phyloP scores from a whole-genome alignment of 2,888 invertebrate genomes.

The Branchipolynoe longqiensis region DNA sequence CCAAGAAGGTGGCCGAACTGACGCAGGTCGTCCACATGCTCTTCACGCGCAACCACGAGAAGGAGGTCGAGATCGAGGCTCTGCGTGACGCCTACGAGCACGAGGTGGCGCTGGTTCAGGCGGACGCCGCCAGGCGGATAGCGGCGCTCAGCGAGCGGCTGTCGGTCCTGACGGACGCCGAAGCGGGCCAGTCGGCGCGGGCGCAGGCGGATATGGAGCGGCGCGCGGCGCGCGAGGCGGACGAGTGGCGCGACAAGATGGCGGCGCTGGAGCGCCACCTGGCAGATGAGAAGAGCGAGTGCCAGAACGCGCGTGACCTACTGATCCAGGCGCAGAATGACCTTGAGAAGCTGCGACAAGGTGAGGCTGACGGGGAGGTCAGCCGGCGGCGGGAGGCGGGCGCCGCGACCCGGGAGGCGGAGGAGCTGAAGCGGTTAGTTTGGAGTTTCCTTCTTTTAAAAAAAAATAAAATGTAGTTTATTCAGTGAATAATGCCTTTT shows the following conservation, averaged over 20 bases:
- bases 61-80: conserved; percentile 79
- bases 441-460: too few relatives aligned
- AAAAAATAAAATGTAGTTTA: too few relatives aligned
- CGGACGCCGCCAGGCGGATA: conserved; percentile 74
- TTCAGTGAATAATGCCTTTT: too few relatives aligned
- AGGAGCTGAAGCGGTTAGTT: conserved; percentile 58
- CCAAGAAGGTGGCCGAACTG: conserved; percentile 80
- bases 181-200: conserved; percentile 2
- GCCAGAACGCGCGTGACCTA: conserved; percentile 76
- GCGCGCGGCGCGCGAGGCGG: conserved; percentile 64
- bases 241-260: conserved; percentile 72
- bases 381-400: conserved; percentile 61
- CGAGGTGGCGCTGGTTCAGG: conserved; percentile 74
- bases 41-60: conserved; percentile 80
- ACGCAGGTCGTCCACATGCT: conserved; percentile 81
- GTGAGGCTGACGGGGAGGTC: conserved; percentile 72
- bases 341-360: conserved; percentile 75
- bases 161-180: conserved; percentile 68
- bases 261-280: conserved; percentile 71
- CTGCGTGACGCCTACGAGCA: conserved; percentile 78
- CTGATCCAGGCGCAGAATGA: conserved; percentile 78
- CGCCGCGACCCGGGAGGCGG: conserved; percentile 71
- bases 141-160: conserved; percentile 69
- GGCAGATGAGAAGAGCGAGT: conserved; percentile 75
- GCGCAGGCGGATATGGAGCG: conserved; percentile 5